A percentile compares a stretch with the other conserved stretches of the same genome.
Evolutionary conservation across 2,797 vertebrate species (phyloP).

Genomic region (Mus caroli): DNA sequence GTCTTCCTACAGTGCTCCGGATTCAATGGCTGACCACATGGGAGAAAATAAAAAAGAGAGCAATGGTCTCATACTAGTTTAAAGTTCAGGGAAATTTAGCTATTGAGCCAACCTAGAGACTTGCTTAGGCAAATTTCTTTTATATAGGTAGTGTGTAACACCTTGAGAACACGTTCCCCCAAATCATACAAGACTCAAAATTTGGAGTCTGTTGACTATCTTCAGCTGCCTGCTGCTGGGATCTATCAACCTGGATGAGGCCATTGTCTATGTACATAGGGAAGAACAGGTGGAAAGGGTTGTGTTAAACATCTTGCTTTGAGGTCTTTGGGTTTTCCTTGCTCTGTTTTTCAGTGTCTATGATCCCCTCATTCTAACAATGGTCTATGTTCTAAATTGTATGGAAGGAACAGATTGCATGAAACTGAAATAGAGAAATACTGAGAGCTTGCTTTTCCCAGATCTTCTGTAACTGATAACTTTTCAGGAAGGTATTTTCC

Average conservation of each 20-base stretch:
- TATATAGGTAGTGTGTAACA: background rate
- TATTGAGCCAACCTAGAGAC: background rate
- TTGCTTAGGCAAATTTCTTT: background rate
- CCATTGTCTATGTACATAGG: background rate
- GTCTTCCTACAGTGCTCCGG: background rate
- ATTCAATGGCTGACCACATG: background rate
- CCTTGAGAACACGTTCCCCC: background rate
- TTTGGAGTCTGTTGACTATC: background rate
- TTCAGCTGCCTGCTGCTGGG: background rate
- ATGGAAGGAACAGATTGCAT: background rate
- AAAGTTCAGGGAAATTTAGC: background rate
- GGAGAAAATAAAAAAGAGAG: background rate
- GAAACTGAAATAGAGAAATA: background rate
- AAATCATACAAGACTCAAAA: background rate
- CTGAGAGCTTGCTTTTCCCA: background rate
- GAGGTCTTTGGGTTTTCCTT: background rate
- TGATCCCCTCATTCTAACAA: background rate
- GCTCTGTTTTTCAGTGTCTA: background rate
- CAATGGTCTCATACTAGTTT: fast-evolving
- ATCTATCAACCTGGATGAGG: background rate
- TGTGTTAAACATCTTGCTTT: background rate
- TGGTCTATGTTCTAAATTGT: background rate
- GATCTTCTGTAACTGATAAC: background rate
- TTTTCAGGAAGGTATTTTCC: conserved; percentile 27
- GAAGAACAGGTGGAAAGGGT: no score